A percentile compares a stretch with the other conserved stretches of the same genome.
phyloP scores from a whole-genome alignment of 2,797 vertebrate genomes.

The Danio jaintianensis region DNA sequence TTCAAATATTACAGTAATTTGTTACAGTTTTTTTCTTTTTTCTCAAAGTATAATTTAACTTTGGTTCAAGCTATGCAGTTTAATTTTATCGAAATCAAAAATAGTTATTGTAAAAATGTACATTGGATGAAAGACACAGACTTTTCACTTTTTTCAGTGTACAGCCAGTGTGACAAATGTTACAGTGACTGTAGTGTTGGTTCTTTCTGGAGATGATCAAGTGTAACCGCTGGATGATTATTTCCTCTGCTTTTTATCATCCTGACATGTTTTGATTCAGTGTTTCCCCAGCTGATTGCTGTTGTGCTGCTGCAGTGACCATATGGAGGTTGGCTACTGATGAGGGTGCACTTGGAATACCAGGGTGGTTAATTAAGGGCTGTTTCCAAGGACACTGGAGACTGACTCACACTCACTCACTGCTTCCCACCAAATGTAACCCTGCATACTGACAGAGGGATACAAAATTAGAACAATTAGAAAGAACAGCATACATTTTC shows the following conservation, averaged over 20 bases:
- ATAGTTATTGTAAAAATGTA: no score
- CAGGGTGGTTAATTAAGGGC: conserved; percentile 99
- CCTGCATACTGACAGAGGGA: conserved; percentile 12
- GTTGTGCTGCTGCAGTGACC: conserved; percentile 89
- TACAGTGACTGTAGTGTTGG: conserved; percentile 72
- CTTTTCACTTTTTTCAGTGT: no score
- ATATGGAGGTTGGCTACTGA: conserved; percentile 92
- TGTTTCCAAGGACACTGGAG: conserved; percentile 94
- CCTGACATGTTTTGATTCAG: conserved; percentile 88
- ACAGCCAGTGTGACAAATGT: conserved; percentile 72
- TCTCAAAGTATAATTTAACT: no score
- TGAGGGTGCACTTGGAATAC: conserved; percentile 92
- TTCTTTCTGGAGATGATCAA: conserved; percentile 86
- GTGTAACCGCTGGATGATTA: conserved; percentile 97
- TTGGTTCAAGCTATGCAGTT: no score
- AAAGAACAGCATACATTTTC: neutral
- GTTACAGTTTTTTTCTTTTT: no score
- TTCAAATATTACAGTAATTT: no score
- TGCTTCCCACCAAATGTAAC: conserved; percentile 65
- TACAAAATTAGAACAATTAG: conserved; percentile 9
- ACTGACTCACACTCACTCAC: conserved; percentile 74
- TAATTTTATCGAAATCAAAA: no score
- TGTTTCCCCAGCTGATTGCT: conserved; percentile 93
- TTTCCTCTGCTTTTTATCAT: conserved; percentile 91
- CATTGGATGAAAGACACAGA: no score